Conservation (phyloP, 64 coral and sea anemone species). For the Montipora efflorescens region DNA sequence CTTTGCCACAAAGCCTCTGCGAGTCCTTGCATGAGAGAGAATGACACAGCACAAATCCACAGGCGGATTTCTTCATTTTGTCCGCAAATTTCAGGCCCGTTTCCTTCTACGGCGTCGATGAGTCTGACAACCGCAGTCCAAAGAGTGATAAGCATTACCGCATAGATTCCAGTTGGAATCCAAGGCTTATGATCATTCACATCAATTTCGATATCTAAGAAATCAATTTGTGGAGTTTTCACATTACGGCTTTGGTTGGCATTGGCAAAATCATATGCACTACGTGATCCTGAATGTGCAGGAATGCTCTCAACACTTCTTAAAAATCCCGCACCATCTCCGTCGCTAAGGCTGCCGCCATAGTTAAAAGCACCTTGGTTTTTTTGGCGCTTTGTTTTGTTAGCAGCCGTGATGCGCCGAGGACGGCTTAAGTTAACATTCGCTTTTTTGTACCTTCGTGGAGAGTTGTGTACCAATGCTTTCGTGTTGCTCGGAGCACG, state of each 20-base stretch:
- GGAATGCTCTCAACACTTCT: slow-evolving; percentile 51
- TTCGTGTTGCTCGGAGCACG: background rate
- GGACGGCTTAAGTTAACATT: slow-evolving; percentile 34
- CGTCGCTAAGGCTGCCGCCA: background rate
- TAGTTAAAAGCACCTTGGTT: slow-evolving; percentile 9
- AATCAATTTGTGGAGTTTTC: slow-evolving; percentile 7
- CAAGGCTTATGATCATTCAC: slow-evolving; percentile 58
- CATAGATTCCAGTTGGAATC: slow-evolving; percentile 83
- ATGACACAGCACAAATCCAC: slow-evolving; percentile 79
- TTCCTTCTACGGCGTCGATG: slow-evolving; percentile 74
- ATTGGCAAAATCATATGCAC: slow-evolving; percentile 60
- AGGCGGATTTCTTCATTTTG: slow-evolving; percentile 78
- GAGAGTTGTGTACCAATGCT: slow-evolving; percentile 61
- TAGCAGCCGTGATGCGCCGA: background rate
- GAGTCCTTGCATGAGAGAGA: slow-evolving; percentile 69
- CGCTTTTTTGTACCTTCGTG: slow-evolving; percentile 50
- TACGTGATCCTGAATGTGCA: slow-evolving; percentile 14
- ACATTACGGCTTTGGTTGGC: background rate
- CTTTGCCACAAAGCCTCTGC: slow-evolving; percentile 76
- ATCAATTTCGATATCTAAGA: slow-evolving; percentile 41
- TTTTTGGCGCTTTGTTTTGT: slow-evolving; percentile 21
- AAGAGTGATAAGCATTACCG: slow-evolving; percentile 71
- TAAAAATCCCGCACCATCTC: slow-evolving; percentile 16
- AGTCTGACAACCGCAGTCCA: slow-evolving; percentile 88
- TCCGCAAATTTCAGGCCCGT: slow-evolving; percentile 71